Evolutionary conservation across 2,113 vertebrate species (phyloP), one percentile per base, ranked within the genome.

Genomic region (Litocranius walleri): DNA sequence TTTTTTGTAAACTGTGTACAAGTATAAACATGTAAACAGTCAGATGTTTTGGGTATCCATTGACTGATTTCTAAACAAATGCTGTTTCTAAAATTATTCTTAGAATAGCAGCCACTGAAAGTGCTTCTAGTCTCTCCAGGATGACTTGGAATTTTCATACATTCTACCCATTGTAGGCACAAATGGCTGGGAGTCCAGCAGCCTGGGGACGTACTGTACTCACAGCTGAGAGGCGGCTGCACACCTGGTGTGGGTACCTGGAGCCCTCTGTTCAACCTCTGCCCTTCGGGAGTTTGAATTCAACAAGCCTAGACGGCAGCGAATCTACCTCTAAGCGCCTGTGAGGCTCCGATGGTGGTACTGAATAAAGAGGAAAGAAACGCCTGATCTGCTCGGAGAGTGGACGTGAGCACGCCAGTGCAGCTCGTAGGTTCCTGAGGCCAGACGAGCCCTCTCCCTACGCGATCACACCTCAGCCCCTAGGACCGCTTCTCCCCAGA

Each of bases 401-500:
- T 4, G 25, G 88, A 4, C 3, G 2, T 11, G 59, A 40, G 50
- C 80, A 57, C 6, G 0, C 3, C 29, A 2, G 16, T 2, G 5
- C 5, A 61, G 67, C 43, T 61, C 3, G 0, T 5, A 23, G 23
- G 74, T 6, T 33, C 71, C 4, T 0, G 23, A 19, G n/a, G 13
- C 56, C 40, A 40, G 50, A 62, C 0, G 15, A 23, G 19, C n/a
- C 56, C 25, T 85, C 29, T 56, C 71, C 11, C 23, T 45, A 27
- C 12, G 4, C 0, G 21, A 62, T 13, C 0, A 5, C 43, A 25
- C 27, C 3, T 17, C 48, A 29, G 40, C 43, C 10, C 10, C 25
- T 1, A 36, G 36, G 21, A 33, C n/a, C 7, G 2, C 4, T 23
- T 52, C 78, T 17, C 54, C 74, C 78, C 7, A 33, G 82, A 56